phyloP scores from a whole-genome alignment of 2,888 invertebrate genomes.

The Pseudococcus longispinus region DNA sequence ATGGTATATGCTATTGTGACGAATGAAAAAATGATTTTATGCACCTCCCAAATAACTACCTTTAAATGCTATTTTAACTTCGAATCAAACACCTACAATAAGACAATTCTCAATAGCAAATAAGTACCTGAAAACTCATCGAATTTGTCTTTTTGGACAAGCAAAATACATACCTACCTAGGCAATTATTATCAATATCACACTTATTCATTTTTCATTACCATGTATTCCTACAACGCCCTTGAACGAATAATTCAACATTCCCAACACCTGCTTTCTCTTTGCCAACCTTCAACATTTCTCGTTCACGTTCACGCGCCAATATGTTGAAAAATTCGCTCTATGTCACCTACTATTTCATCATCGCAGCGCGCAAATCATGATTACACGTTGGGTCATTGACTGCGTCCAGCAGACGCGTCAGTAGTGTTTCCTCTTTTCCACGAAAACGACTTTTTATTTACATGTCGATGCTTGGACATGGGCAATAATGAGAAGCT shows the following conservation, averaged over 20 bases:
- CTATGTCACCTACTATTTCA: slow-evolving; percentile 30
- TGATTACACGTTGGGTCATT: slow-evolving; percentile 6
- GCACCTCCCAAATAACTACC: no score
- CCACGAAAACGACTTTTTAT: neutral
- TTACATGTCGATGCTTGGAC: slow-evolving; percentile 14
- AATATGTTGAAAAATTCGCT: slow-evolving; percentile 12
- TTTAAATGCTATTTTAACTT: no score
- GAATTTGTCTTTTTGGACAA: no score
- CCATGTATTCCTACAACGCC: neutral
- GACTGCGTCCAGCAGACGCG: neutral
- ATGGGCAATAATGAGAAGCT: neutral
- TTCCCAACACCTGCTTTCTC: neutral
- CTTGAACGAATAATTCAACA: slow-evolving; percentile 18
- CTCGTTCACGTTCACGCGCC: slow-evolving; percentile 19
- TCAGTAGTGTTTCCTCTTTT: neutral
- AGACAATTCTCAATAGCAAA: no score
- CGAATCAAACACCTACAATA: no score
- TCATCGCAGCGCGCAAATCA: neutral
- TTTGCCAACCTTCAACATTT: neutral
- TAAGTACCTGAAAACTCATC: no score
- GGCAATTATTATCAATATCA: neutral
- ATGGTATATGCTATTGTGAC: no score
- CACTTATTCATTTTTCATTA: neutral
- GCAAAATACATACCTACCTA: no score
- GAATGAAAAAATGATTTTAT: no score